phyloP scores from a whole-genome alignment of 2,888 invertebrate genomes.

The Theretra japonica region DNA sequence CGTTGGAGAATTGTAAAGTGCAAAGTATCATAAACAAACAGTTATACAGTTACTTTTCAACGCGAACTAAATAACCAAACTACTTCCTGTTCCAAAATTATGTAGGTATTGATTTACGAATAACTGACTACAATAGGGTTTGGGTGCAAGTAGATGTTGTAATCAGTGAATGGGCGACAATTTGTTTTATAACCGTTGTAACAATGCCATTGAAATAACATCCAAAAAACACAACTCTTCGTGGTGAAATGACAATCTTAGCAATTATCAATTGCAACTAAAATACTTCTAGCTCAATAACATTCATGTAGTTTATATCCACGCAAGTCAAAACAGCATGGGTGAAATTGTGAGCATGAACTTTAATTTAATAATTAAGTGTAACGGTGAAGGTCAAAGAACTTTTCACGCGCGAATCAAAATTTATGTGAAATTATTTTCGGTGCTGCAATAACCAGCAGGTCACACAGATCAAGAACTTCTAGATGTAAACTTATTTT shows the following conservation, averaged over 20 bases:
- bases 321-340: too few relatives aligned
- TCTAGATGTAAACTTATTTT: neutral
- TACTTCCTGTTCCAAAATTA: conserved; percentile 45
- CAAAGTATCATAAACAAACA: conserved; percentile 32
- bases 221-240: too few relatives aligned
- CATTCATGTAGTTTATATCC: too few relatives aligned
- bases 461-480: conserved; percentile 42
- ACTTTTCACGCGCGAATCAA: conserved; percentile 40
- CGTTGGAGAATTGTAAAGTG: conserved; percentile 61
- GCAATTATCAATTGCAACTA: too few relatives aligned
- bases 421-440: conserved; percentile 42
- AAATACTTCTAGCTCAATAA: too few relatives aligned
- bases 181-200: conserved; percentile 27
- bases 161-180: conserved; percentile 47
- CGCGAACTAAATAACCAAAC: conserved; percentile 51
- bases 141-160: conserved; percentile 44
- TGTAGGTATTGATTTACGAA: neutral
- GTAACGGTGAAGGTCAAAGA: conserved; percentile 29
- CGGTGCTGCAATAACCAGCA: conserved; percentile 38
- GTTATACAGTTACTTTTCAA: conserved; percentile 38
- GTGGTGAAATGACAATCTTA: too few relatives aligned
- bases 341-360: neutral
- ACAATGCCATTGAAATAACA: neutral
- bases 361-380: neutral
- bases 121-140: conserved; percentile 43